Percentiles rank a stretch among this genome's conserved stretches.
Evolutionary conservation across 2,888 invertebrate species (phyloP).

Genomic region (Lepidochrysops patricia): DNA sequence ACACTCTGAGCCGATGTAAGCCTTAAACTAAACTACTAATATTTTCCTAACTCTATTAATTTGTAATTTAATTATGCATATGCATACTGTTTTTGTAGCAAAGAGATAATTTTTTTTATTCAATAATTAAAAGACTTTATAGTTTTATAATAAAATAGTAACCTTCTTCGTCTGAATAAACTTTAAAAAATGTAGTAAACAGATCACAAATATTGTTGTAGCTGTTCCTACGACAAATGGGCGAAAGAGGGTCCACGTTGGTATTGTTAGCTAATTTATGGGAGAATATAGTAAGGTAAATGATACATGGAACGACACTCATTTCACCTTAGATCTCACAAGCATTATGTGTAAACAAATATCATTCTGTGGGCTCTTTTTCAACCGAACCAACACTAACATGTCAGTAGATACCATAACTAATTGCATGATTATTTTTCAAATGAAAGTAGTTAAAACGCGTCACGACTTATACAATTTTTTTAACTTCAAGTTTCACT

Average conservation of each 20-base stretch:
- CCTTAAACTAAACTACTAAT: background rate
- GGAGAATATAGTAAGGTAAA: slow-evolving; percentile 59
- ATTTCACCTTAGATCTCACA: slow-evolving; percentile 17
- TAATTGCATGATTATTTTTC: slow-evolving; percentile 15
- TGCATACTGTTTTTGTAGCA: no score
- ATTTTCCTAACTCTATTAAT: background rate
- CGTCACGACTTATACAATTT: no score
- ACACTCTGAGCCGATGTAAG: background rate
- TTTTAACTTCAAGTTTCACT: no score
- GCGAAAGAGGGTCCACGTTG: slow-evolving; percentile 69
- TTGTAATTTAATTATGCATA: no score
- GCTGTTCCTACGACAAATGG: slow-evolving; percentile 65
- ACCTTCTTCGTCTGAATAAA: no score
- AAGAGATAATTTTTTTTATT: no score
- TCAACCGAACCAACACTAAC: slow-evolving; percentile 25
- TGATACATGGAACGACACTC: slow-evolving; percentile 20
- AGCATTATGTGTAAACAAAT: slow-evolving; percentile 13
- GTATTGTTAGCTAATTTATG: slow-evolving; percentile 62
- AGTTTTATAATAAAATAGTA: no score
- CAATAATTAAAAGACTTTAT: no score
- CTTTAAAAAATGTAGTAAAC: no score
- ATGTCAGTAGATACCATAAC: slow-evolving; percentile 12
- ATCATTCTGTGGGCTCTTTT: slow-evolving; percentile 48
- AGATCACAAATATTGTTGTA: slow-evolving; percentile 38
- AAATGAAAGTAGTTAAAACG: no score